Conservation (phyloP, 1,140 invertebrate genomes). For the Planococcus citri region DNA sequence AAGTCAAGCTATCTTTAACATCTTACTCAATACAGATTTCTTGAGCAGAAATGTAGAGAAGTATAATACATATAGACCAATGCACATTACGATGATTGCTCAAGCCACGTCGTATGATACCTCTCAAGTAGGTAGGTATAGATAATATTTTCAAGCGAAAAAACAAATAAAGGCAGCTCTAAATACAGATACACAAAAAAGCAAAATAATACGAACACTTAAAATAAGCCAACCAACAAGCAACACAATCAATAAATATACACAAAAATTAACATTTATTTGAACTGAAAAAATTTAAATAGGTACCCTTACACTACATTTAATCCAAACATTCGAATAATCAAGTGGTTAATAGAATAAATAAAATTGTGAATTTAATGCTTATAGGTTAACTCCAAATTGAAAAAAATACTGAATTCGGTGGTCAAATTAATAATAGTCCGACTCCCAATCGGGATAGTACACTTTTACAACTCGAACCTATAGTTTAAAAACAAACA, state of each 20-base stretch:
- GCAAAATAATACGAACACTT: no score
- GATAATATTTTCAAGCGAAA: no score
- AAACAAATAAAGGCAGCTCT: no score
- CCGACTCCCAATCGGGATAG: constrained; percentile 29
- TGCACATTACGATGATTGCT: no score
- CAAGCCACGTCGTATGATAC: no score
- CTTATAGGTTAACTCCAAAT: constrained; percentile 13
- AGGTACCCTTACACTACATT: constrained; percentile 25
- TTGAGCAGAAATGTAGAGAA: no score
- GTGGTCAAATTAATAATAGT: constrained; percentile 26
- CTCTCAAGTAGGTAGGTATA: no score
- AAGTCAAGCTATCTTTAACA: no score
- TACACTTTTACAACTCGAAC: constrained; percentile 28
- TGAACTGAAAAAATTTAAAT: constrained; percentile 21
- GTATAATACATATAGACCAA: no score
- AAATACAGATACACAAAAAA: no score
- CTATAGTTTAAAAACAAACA: constrained; percentile 26
- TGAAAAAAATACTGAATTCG: constrained; percentile 24
- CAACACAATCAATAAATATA: background rate
- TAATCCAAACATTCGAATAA: constrained; percentile 23
- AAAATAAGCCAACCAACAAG: background rate
- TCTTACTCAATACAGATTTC: no score
- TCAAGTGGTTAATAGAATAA: background rate
- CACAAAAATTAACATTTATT: constrained; percentile 10
- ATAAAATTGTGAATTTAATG: background rate